phyloP scores from a whole-genome alignment of 2,797 vertebrate species.

The Acanthurus lineatus region DNA sequence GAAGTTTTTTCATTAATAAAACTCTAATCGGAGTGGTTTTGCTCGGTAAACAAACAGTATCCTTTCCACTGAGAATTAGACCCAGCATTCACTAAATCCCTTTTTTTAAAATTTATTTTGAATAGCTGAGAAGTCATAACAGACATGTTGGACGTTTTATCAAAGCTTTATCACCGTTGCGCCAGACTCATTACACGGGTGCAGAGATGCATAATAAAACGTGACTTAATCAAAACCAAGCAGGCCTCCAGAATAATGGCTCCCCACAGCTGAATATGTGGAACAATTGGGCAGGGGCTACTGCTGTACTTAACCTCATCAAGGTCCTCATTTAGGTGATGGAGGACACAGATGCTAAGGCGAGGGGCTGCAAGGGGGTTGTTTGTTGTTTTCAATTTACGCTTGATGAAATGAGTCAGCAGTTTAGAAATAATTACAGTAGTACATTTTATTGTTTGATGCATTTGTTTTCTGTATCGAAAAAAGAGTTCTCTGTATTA shows the following conservation, averaged over 20 bases:
- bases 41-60: slow-evolving; percentile 52
- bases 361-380: slow-evolving; percentile 48
- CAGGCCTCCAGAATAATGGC: slow-evolving; percentile 84
- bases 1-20: too few relatives aligned
- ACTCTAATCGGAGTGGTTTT: too few relatives aligned
- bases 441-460: slow-evolving; percentile 40
- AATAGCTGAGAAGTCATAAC: slow-evolving; percentile 85
- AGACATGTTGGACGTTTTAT: slow-evolving; percentile 86
- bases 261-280: slow-evolving; percentile 82
- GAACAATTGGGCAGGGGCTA: slow-evolving; percentile 78
- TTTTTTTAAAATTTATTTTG: slow-evolving; percentile 79
- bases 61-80: slow-evolving; percentile 41
- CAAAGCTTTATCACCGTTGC: slow-evolving; percentile 87
- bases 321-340: slow-evolving; percentile 72
- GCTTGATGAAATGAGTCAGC: slow-evolving; percentile 74
- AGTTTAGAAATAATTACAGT: slow-evolving; percentile 63
- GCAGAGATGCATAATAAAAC: slow-evolving; percentile 85
- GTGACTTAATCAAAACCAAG: slow-evolving; percentile 87
- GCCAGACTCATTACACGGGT: slow-evolving; percentile 85
- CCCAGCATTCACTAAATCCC: slow-evolving; percentile 47
- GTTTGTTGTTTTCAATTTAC: slow-evolving; percentile 72
- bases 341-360: slow-evolving; percentile 60
- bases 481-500: slow-evolving; percentile 25
- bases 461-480: slow-evolving; percentile 27
- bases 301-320: slow-evolving; percentile 80